These are phyloP conservation scores for Achatina immaculata DNA, from an alignment of 1,140 invertebrate species.

Conservation along the genomic window DNA sequence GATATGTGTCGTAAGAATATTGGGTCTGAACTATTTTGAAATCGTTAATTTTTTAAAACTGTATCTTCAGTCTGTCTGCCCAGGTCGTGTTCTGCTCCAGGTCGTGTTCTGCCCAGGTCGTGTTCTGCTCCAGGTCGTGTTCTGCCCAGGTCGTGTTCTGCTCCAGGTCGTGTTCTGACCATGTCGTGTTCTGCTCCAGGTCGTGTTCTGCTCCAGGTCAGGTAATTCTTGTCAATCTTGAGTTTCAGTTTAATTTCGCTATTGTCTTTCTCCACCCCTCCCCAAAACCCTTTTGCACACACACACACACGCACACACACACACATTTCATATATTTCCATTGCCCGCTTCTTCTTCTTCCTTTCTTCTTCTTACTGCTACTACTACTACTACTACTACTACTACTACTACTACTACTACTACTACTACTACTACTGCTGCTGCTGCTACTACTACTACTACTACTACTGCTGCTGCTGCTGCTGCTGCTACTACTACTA, in stretches of 20 bases:
- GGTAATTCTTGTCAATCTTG: not conserved
- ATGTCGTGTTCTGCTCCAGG: not conserved
- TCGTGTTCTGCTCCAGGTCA: not conserved
- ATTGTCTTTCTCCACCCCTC: not conserved
- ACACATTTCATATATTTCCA: not conserved
- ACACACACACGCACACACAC: slow-evolving; percentile 23
- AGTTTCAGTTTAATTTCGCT: not conserved
- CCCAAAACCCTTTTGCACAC: not conserved
- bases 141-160: not conserved
- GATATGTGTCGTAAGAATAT: no score
- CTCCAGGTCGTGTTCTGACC: not conserved
- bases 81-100: not conserved
- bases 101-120: not conserved
- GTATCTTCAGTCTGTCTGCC: no score
- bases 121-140: not conserved
- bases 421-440: no score
- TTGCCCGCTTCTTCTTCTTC: slow-evolving; percentile 8
- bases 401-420: no score
- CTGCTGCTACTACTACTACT: no score
- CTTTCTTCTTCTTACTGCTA: no score
- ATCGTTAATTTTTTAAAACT: no score
- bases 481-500: no score
- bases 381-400: no score
- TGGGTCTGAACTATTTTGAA: no score
- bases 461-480: no score